Evolutionary conservation across 2,888 invertebrate genomes (phyloP).

Genomic region (Synergus itoensis): DNA sequence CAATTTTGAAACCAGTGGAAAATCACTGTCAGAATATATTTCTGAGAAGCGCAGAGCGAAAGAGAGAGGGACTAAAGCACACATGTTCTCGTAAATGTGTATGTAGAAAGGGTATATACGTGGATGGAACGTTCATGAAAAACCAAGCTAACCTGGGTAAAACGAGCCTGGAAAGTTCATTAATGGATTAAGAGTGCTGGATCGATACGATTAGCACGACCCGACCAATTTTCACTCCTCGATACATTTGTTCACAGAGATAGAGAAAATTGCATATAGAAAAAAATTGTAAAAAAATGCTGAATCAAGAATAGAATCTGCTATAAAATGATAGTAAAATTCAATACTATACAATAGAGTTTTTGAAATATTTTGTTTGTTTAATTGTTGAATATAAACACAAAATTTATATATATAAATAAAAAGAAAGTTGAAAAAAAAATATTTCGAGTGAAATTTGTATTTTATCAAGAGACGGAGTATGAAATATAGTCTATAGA

Average conservation of each 20-base stretch:
- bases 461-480: neutral
- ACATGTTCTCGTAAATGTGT: neutral
- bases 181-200: slow-evolving; percentile 71
- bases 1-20: slow-evolving; percentile 58
- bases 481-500: neutral
- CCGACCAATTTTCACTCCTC: neutral
- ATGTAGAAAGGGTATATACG: neutral
- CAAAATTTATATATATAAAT: neutral
- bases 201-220: slow-evolving; percentile 68
- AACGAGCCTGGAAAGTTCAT: slow-evolving; percentile 69
- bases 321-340: no score
- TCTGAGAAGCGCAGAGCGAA: neutral
- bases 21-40: slow-evolving; percentile 49
- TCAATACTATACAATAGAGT: no score
- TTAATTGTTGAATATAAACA: neutral
- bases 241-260: neutral
- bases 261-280: neutral
- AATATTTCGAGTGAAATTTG: neutral
- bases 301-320: no score
- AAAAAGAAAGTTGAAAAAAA: neutral
- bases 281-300: neutral
- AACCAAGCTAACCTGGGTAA: slow-evolving; percentile 61
- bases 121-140: neutral
- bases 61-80: neutral
- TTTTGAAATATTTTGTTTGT: no score